Base-by-base conservation (phyloP, 2,797 vertebrate genomes). In the Notamacropus eugenii region DNA sequence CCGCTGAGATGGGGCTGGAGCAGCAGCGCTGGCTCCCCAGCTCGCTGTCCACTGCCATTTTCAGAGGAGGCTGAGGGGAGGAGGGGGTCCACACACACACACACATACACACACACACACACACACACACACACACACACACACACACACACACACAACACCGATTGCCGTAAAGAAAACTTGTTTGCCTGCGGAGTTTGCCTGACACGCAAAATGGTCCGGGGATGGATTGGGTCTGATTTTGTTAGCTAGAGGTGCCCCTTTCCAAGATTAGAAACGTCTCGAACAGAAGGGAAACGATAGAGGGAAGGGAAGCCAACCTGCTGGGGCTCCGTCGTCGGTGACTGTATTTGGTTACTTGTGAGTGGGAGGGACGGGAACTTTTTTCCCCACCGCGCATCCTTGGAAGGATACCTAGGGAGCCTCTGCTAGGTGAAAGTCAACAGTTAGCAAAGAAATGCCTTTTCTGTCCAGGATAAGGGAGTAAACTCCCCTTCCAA, bases 1-100 rank as follows among this genome's bases (percentile, higher is more conserved):
- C 98, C 93, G 98, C 98, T 97, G 97, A 98, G 98, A 98, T 98
- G 97, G 98, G 98, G 93, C 97, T 74, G 97, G 95, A 96, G 98
- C 97, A 91, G 90, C 93, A 59, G 97, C 6, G 2, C 54, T 97
- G 98, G 97, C 96, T 96, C 92, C 13, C 96, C 96, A 91, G 97
- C 97, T 87, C 8, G 40, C 22, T 50, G 74, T n/a, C 74, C 74
- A 87, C 98, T 95, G 40, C 98, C 97, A 92, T 97, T 98, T 93
- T 97, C 97, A 95, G 97, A 98, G 14, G 90, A 56, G 24, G 34
- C 55, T 90, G 54, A 40, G 67, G 28, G 67, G 52, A 24, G 12
- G 90, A 22, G 90, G 28, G n/a, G n/a, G n/a, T n/a, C n/a, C n/a
- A n/a, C n/a, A n/a, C n/a, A n/a, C n/a, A n/a, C n/a, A n/a, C n/a